phyloP scores from a whole-genome alignment of 1,140 invertebrate species.

The Heterodera carotae region DNA sequence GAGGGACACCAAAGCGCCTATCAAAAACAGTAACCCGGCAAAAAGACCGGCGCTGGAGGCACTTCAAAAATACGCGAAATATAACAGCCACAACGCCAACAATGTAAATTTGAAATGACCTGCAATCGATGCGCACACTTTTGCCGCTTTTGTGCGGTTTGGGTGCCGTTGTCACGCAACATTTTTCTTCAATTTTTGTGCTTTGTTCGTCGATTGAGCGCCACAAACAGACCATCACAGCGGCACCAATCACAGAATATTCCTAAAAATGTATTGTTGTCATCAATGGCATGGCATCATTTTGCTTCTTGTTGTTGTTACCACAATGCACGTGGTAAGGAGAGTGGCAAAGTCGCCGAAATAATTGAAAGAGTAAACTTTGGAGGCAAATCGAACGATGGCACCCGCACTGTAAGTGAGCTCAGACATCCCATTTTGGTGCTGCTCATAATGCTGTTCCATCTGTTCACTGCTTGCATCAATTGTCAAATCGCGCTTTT shows the following conservation, averaged over 20 bases:
- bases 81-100: neutral
- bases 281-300: neutral
- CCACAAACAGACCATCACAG: slow-evolving; percentile 64
- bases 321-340: slow-evolving; percentile 61
- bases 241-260: slow-evolving; percentile 62
- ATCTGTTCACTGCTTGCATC: neutral
- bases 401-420: neutral
- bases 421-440: neutral
- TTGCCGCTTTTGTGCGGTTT: slow-evolving; percentile 52
- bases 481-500: neutral
- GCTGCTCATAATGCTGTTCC: neutral
- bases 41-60: slow-evolving; percentile 60
- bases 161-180: slow-evolving; percentile 6
- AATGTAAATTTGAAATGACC: slow-evolving; percentile 30
- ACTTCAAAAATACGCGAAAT: slow-evolving; percentile 42
- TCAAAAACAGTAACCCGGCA: slow-evolving; percentile 60
- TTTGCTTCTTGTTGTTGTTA: neutral
- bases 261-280: slow-evolving; percentile 33
- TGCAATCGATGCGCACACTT: slow-evolving; percentile 64
- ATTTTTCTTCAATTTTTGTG: neutral
- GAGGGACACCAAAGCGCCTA: slow-evolving; percentile 59
- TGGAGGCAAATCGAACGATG: slow-evolving; percentile 10
- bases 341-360: slow-evolving; percentile 65
- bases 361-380: slow-evolving; percentile 56
- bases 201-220: slow-evolving; percentile 55